Conservation (phyloP, 2,797 vertebrate genomes). For the Sciurus carolinensis region DNA sequence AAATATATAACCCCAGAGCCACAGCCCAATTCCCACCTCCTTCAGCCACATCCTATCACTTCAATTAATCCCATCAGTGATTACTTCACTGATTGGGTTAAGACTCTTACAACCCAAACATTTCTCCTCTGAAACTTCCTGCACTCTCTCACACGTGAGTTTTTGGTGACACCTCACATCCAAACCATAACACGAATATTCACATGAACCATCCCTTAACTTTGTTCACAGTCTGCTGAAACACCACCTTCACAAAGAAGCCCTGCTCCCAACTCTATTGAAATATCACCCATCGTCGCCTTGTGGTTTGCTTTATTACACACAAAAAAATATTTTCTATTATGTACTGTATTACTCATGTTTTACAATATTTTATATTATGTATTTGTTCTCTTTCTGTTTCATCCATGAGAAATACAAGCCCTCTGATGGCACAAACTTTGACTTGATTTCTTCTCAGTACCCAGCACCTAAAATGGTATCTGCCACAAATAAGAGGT, state of each 20-base stretch:
- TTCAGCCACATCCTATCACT: too few relatives aligned
- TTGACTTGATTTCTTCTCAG: not conserved
- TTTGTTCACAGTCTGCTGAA: not conserved
- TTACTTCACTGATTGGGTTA: too few relatives aligned
- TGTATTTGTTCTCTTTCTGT: not conserved
- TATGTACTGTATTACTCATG: not conserved
- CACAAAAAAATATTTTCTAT: not conserved
- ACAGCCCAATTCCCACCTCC: too few relatives aligned
- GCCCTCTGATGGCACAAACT: not conserved
- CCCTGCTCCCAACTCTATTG: not conserved
- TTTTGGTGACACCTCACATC: too few relatives aligned
- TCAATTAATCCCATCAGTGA: too few relatives aligned
- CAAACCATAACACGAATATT: not conserved
- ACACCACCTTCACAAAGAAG: not conserved
- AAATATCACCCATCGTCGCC: not conserved
- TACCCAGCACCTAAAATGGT: not conserved
- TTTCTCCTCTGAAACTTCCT: too few relatives aligned
- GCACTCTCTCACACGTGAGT: too few relatives aligned
- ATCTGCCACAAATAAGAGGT: not conserved
- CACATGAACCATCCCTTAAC: too few relatives aligned
- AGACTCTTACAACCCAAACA: too few relatives aligned
- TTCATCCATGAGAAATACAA: not conserved
- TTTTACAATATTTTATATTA: not conserved
- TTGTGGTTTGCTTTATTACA: not conserved
- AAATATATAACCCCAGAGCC: too few relatives aligned